phyloP scores from a whole-genome alignment of 2,888 invertebrate genomes.

The Celastrina argiolus region DNA sequence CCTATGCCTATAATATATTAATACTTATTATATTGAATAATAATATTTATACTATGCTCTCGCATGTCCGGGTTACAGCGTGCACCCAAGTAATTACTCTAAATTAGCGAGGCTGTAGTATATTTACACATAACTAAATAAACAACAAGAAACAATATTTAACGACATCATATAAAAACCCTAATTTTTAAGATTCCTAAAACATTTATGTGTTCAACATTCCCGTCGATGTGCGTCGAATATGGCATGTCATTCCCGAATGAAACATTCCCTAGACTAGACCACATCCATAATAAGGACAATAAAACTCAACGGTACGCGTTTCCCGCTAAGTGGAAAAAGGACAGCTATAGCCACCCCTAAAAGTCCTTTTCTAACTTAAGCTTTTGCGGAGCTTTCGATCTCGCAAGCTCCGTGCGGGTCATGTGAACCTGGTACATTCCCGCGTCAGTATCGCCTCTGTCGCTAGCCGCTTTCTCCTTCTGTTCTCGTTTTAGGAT shows the following conservation, averaged over 20 bases:
- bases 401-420: constrained; percentile 39
- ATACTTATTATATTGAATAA: no score
- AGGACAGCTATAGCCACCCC: constrained; percentile 43
- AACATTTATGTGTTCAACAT: background rate
- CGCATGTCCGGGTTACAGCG: no score
- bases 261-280: constrained; percentile 1
- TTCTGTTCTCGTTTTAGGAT: constrained; percentile 52
- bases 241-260: background rate
- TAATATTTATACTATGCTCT: no score
- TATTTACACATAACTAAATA: no score
- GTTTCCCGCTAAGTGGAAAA: constrained; percentile 35
- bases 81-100: no score
- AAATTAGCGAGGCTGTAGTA: background rate
- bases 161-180: background rate
- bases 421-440: constrained; percentile 59
- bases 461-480: constrained; percentile 77
- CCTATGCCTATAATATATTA: no score
- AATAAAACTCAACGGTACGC: background rate
- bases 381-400: constrained; percentile 63
- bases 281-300: background rate
- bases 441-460: constrained; percentile 68
- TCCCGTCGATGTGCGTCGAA: background rate
- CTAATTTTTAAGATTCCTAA: background rate
- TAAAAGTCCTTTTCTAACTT: constrained; percentile 52
- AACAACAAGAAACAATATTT: background rate